A percentile compares a stretch with the other conserved stretches of the same genome.
Evolutionary conservation across 2,113 vertebrate species (phyloP).

Genomic region (Progne subis): DNA sequence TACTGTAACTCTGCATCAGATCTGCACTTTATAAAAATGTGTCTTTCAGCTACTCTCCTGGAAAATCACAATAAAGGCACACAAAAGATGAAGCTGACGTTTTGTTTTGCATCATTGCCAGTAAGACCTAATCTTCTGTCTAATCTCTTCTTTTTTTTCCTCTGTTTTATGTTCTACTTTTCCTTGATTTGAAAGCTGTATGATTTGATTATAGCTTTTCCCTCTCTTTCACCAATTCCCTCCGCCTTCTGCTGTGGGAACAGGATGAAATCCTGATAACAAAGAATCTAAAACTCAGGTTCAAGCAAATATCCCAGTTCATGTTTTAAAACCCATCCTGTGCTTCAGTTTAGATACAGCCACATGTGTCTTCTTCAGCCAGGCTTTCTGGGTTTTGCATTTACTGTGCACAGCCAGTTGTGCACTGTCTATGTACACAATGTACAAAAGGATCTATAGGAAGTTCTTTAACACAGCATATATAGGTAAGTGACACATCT

Average conservation of each 20-base stretch:
- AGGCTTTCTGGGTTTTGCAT: neutral
- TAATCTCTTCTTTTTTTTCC: neutral
- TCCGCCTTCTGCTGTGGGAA: neutral
- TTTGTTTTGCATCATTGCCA: neutral
- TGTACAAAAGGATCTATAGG: neutral
- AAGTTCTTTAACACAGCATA: neutral
- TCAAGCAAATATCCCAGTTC: neutral
- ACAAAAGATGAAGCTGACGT: neutral
- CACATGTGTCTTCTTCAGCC: neutral
- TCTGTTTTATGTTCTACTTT: neutral
- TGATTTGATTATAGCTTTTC: neutral
- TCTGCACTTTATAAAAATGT: neutral
- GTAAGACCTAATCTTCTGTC: neutral
- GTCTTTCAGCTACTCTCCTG: neutral
- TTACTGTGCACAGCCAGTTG: neutral
- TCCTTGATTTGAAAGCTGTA: neutral
- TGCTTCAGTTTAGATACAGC: neutral
- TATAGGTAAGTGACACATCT: neutral
- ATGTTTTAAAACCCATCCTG: neutral
- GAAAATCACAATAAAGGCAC: neutral
- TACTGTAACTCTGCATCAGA: neutral
- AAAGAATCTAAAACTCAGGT: neutral
- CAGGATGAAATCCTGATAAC: neutral
- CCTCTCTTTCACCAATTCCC: neutral
- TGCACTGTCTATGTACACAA: neutral